phyloP scores from a whole-genome alignment of 1,140 invertebrate species.

The Drosophila orena region DNA sequence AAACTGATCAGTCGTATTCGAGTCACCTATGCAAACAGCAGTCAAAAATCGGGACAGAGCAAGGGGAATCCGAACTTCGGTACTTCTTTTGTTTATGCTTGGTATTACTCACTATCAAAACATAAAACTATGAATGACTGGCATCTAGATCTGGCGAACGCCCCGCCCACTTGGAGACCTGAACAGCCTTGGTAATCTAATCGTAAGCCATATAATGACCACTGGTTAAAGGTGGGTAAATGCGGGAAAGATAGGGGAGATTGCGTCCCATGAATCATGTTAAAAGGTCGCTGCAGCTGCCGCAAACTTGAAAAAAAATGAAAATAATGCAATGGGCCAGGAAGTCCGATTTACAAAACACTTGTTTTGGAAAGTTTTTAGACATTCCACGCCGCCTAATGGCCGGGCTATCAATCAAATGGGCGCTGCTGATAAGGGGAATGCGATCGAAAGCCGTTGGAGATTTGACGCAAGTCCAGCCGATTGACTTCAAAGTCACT shows the following conservation, averaged over 20 bases:
- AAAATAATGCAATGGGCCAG: constrained; percentile 22
- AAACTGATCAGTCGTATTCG: background rate
- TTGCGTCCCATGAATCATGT: constrained; percentile 35
- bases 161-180: constrained; percentile 11
- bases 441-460: constrained; percentile 31
- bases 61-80: background rate
- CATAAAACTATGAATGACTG: constrained; percentile 37
- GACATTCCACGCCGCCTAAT: constrained; percentile 46
- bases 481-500: constrained; percentile 67
- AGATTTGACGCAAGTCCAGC: constrained; percentile 65
- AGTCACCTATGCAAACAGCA: background rate
- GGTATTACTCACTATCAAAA: constrained; percentile 39
- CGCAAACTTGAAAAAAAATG: constrained; percentile 6
- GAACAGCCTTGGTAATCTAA: constrained; percentile 57
- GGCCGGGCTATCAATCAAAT: constrained; percentile 68
- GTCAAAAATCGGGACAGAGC: constrained; percentile 4
- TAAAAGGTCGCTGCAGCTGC: constrained; percentile 2
- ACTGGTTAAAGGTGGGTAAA: constrained; percentile 18
- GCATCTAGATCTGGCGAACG: constrained; percentile 8
- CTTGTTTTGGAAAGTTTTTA: constrained; percentile 76
- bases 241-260: background rate
- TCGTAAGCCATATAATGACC: constrained; percentile 53
- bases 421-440: constrained; percentile 31
- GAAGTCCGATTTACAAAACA: constrained; percentile 57
- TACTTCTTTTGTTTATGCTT: constrained; percentile 6